Evolutionary conservation across 92 coral and sea anemone species (phyloP).

Genomic region (Chrysogorgia sp.): DNA sequence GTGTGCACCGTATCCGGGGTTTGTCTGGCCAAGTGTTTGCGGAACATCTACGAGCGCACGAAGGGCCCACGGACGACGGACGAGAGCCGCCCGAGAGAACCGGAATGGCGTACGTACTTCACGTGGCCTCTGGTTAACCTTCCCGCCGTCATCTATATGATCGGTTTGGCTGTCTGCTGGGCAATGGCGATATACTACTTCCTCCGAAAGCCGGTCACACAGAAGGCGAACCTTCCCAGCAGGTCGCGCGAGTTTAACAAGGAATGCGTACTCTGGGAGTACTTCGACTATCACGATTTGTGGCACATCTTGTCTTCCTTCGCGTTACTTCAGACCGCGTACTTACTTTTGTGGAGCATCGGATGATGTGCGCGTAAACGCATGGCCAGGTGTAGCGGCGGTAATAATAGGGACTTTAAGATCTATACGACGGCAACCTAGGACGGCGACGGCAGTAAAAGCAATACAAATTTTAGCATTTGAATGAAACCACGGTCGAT

Average conservation of each 20-base stretch:
- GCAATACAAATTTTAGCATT: no score
- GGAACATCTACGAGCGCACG: constrained; percentile 5
- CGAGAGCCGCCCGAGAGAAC: constrained; percentile 8
- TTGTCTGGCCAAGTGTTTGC: constrained; percentile 5
- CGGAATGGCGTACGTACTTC: constrained; percentile 5
- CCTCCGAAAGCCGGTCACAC: constrained; percentile 75
- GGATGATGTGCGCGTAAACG: not conserved
- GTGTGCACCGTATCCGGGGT: constrained; percentile 56
- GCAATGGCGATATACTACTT: constrained; percentile 91
- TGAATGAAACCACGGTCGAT: no score
- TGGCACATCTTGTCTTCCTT: constrained; percentile 98
- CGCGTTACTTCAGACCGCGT: constrained; percentile 86
- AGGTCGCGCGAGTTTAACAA: constrained; percentile 72
- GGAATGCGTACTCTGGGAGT: constrained; percentile 90
- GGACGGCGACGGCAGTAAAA: no score
- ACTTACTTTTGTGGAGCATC: constrained; percentile 69
- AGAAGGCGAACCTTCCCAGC: constrained; percentile 77
- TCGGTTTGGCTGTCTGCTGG: constrained; percentile 76
- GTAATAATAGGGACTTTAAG: no score
- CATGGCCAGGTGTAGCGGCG: no score
- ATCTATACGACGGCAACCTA: no score
- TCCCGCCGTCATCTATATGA: constrained; percentile 69
- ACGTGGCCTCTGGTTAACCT: constrained; percentile 54
- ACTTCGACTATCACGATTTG: constrained; percentile 95
- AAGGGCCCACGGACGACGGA: not conserved